phyloP scores from a whole-genome alignment of 2,888 invertebrate genomes.

The Formica aserva region DNA sequence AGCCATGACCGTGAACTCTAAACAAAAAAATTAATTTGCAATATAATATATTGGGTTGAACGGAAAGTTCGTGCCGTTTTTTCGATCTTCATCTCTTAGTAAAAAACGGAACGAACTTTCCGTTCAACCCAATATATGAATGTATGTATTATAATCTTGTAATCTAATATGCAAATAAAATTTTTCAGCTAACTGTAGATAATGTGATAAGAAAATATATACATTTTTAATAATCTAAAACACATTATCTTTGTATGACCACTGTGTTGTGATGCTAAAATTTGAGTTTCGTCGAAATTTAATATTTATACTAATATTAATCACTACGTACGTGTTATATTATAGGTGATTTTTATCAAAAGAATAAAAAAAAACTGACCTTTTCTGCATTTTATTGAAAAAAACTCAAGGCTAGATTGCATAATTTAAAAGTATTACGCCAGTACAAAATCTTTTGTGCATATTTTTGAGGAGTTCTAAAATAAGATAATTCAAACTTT shows the following conservation, averaged over 20 bases:
- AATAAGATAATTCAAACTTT: background rate
- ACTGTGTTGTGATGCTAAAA: background rate
- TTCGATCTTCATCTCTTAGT: too few species aligned
- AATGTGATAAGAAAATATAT: background rate
- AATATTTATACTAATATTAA: background rate
- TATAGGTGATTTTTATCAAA: background rate
- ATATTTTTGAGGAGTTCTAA: background rate
- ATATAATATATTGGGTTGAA: background rate
- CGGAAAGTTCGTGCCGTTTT: too few species aligned
- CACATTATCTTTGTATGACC: background rate
- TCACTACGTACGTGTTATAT: background rate
- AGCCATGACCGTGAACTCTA: constrained; percentile 27
- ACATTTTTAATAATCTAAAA: background rate
- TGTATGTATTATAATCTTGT: background rate
- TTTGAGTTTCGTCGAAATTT: background rate
- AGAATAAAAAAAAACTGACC: background rate
- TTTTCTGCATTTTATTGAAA: background rate
- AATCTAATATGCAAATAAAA: background rate
- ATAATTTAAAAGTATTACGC: background rate
- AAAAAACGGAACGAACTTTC: too few species aligned
- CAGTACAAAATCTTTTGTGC: background rate
- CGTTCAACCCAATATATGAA: background rate
- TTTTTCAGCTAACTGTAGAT: background rate
- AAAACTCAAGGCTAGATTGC: background rate
- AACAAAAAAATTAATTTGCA: background rate